A percentile compares a stretch with the other conserved stretches of the same genome.
Evolutionary conservation across 2,797 vertebrate species (phyloP).

Genomic region (Hypotaenidia okinawae): DNA sequence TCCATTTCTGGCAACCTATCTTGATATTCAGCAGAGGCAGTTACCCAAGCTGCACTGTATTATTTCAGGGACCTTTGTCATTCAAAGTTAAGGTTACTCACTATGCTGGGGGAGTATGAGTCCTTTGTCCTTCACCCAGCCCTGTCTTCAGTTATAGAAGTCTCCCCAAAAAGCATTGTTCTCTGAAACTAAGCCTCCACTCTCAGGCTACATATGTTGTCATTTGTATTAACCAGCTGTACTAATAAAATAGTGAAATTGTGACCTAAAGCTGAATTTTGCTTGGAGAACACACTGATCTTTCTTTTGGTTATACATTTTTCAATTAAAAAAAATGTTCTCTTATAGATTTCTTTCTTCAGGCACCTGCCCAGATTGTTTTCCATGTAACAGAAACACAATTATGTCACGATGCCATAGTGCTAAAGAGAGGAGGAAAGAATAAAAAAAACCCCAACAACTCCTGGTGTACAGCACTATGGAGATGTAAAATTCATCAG

Average conservation of each 20-base stretch:
- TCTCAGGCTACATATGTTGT: background rate
- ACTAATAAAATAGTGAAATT: background rate
- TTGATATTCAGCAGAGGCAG: background rate
- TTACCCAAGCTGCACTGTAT: background rate
- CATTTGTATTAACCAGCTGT: background rate
- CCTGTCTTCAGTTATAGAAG: background rate
- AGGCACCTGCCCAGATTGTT: background rate
- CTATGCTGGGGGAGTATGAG: fast-evolving
- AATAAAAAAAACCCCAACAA: background rate
- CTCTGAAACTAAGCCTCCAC: background rate
- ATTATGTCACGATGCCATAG: background rate
- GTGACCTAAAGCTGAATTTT: background rate
- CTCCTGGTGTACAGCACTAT: background rate
- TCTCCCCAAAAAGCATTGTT: background rate
- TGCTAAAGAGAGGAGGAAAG: background rate
- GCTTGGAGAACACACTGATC: background rate
- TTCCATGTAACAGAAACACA: background rate
- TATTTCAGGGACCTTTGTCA: background rate
- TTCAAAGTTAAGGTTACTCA: background rate
- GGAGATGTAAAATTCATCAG: background rate
- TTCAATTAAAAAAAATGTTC: background rate
- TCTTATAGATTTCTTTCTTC: background rate
- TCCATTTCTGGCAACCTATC: background rate
- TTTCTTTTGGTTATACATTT: background rate
- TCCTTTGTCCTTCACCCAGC: background rate